A percentile compares a stretch with the other conserved stretches of the same genome.
Evolutionary conservation across 2,797 vertebrate genomes (phyloP).

Genomic region (Esox masquinongy): DNA sequence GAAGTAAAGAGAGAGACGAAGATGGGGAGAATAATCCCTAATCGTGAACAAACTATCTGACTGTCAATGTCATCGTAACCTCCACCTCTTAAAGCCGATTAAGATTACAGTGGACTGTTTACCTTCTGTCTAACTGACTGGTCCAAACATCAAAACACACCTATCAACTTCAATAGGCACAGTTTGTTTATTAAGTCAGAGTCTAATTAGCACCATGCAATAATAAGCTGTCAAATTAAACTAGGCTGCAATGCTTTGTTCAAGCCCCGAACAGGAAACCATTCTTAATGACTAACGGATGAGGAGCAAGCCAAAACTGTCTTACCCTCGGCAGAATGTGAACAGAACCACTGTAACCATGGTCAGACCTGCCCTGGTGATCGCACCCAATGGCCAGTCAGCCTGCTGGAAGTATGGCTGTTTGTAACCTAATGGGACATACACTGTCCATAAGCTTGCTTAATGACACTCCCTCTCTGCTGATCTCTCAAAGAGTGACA

Average conservation of each 20-base stretch:
- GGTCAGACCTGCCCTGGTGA: no score
- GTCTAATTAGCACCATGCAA: background rate
- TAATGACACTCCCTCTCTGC: no score
- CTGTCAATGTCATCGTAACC: background rate
- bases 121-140: background rate
- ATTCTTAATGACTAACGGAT: no score
- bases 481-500: no score
- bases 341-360: no score
- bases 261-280: no score
- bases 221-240: background rate
- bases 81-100: background rate
- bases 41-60: background rate
- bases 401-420: no score
- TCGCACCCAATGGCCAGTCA: no score
- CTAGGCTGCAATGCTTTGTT: background rate
- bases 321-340: no score
- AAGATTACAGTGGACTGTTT: background rate
- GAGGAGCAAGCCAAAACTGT: no score
- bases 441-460: no score
- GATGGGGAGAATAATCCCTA: background rate
- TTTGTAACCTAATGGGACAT: no score
- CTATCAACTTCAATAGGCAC: background rate
- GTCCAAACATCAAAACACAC: background rate
- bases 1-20: background rate
- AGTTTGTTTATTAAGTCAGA: background rate